Conservation (phyloP, 2,888 invertebrate species). For the Octodonta nipae region DNA sequence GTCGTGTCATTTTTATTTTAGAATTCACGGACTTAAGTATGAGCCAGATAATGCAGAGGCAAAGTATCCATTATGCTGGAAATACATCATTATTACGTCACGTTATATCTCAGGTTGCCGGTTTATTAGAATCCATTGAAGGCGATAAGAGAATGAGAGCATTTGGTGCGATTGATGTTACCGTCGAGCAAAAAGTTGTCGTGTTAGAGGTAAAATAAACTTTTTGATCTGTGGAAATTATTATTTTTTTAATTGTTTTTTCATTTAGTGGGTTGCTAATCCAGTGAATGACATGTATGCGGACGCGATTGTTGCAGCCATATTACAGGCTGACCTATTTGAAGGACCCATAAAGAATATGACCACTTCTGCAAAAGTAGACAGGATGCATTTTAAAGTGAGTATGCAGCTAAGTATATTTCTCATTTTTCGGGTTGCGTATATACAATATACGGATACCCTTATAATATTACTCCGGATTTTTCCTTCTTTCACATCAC, state of each 20-base stretch:
- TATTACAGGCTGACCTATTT: constrained; percentile 68
- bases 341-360: constrained; percentile 49
- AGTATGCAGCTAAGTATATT: background rate
- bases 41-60: constrained; percentile 83
- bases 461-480: too few species aligned
- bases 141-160: constrained; percentile 62
- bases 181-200: constrained; percentile 67
- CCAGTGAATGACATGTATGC: constrained; percentile 97
- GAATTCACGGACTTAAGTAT: constrained; percentile 93
- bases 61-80: constrained; percentile 78
- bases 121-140: constrained; percentile 52
- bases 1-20: constrained; percentile 32
- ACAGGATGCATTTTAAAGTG: constrained; percentile 75
- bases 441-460: too few species aligned
- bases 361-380: constrained; percentile 57
- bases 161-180: constrained; percentile 71
- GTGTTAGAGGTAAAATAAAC: constrained; percentile 57
- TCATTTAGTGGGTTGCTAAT: constrained; percentile 80
- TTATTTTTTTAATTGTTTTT: too few species aligned
- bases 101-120: constrained; percentile 66
- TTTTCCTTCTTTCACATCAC: too few species aligned
- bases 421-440: too few species aligned
- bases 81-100: constrained; percentile 58
- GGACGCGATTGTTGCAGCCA: constrained; percentile 80
- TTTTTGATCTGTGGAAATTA: too few species aligned